phyloP scores from a whole-genome alignment of 2,797 vertebrate species.

The Neosilurus hyrtlii region DNA sequence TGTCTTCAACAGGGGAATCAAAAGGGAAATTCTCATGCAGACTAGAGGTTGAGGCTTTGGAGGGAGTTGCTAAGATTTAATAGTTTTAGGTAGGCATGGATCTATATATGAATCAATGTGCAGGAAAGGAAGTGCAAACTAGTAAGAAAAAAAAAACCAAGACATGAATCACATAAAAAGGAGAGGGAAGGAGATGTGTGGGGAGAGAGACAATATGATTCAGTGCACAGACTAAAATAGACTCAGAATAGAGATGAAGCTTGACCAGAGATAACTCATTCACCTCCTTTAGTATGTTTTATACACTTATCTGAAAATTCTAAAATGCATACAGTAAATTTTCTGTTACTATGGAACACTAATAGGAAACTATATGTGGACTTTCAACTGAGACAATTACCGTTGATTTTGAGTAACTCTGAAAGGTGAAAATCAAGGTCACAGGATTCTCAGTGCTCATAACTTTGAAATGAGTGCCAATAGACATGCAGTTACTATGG shows the following conservation, averaged over 20 bases:
- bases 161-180: constrained; percentile 43
- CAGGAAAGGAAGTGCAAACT: background rate
- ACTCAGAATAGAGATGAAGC: constrained; percentile 23
- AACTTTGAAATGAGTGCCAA: too few species aligned
- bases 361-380: too few species aligned
- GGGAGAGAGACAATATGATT: constrained; percentile 16
- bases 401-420: too few species aligned
- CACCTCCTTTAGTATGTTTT: background rate
- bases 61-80: background rate
- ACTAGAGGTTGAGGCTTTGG: background rate
- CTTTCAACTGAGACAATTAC: too few species aligned
- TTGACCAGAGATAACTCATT: constrained; percentile 27
- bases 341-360: too few species aligned
- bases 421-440: too few species aligned
- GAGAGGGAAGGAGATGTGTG: background rate
- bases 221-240: constrained; percentile 45
- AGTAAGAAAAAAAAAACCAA: background rate
- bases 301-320: background rate
- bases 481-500: too few species aligned
- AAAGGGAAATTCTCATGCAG: background rate
- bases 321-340: too few species aligned
- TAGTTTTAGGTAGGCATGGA: background rate
- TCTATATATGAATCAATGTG: constrained; percentile 8
- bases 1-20: background rate
- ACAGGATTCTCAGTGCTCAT: too few species aligned